Evolutionary conservation across 2,888 invertebrate species (phyloP), one percentile per base, ranked within the genome.

Genomic region (Carabus problematicus): DNA sequence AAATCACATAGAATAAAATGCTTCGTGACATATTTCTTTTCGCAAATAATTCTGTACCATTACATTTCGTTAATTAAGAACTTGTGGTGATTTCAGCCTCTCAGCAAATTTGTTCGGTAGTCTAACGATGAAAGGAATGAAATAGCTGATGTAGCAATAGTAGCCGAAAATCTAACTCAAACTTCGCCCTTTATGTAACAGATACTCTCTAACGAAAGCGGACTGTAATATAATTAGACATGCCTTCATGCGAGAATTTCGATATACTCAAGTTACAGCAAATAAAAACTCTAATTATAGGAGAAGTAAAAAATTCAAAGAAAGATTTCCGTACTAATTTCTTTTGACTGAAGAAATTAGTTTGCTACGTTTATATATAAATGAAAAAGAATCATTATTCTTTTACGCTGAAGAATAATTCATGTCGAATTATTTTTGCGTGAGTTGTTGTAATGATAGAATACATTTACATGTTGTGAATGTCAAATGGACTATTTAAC

Each of bases 181-280:
- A 61, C 61, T 61, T 61, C 49, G 45, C 39, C 55, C 47, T 61
- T 61, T 61, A 61, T 29, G 29, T 61, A 19, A 42, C 49, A 47
- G 61, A 29, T 29, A 29, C 29, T 3, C 29, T 2, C 39, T 12
- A 47, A 61, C 40, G 49, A 40, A 40, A 61, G 47, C 49, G n/a
- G 39, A n/a, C 47, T 39, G 47, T 61, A 63, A 63, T 54, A 16
- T 54, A 63, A 63, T 63, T 63, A 52, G 63, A 41, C 14, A 45
- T 45, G 14, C 14, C 45, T 45, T 12, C 11, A 45, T 42, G 14
- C 45, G 7, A 45, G 9, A 29, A 29, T 29, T 29, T 29, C 6
- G 29, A 2, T 29, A 29, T 29, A 29, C 29, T 29, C 29, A 29
- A 29, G 29, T 29, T 29, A 29, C 29, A 29, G 29, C 29, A 29